A percentile compares a stretch with the other conserved stretches of the same genome.
Evolutionary conservation across 1,140 invertebrate species (phyloP).

Genomic region (Trissolcus basalis): DNA sequence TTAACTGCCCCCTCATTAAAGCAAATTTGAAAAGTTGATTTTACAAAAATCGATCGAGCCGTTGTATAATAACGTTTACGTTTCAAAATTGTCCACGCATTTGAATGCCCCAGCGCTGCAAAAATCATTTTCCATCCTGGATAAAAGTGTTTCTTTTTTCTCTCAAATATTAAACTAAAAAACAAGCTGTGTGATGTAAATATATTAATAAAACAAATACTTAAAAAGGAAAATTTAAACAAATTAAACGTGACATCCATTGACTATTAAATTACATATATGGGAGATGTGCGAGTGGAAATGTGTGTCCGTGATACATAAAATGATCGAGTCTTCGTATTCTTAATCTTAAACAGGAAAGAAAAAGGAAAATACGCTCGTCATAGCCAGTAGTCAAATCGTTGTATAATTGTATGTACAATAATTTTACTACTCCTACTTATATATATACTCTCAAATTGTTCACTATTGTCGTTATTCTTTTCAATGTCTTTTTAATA

Average conservation of each 20-base stretch:
- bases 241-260: constrained; percentile 12
- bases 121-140: constrained; percentile 17
- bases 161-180: constrained; percentile 23
- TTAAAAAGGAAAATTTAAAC: constrained; percentile 5
- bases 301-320: constrained; percentile 41
- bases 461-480: constrained; percentile 51
- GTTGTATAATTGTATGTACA: constrained; percentile 58
- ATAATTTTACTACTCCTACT: constrained; percentile 57
- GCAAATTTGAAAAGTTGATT: constrained; percentile 16
- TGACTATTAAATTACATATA: constrained; percentile 17
- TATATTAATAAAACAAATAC: constrained; percentile 27
- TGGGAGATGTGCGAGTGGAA: constrained; percentile 23
- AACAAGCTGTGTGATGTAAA: constrained; percentile 44
- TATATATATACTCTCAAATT: constrained; percentile 47
- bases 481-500: constrained; percentile 53
- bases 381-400: constrained; percentile 49
- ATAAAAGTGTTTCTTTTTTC: constrained; percentile 17
- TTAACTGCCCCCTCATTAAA: background rate
- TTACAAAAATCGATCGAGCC: constrained; percentile 19
- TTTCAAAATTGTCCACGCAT: constrained; percentile 19
- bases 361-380: constrained; percentile 21
- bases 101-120: constrained; percentile 28
- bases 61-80: constrained; percentile 32
- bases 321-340: background rate
- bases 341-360: too few relatives aligned